A percentile compares a stretch with the other conserved stretches of the same genome.
phyloP scores from a whole-genome alignment of 2,113 vertebrate species.

The Balaeniceps rex region DNA sequence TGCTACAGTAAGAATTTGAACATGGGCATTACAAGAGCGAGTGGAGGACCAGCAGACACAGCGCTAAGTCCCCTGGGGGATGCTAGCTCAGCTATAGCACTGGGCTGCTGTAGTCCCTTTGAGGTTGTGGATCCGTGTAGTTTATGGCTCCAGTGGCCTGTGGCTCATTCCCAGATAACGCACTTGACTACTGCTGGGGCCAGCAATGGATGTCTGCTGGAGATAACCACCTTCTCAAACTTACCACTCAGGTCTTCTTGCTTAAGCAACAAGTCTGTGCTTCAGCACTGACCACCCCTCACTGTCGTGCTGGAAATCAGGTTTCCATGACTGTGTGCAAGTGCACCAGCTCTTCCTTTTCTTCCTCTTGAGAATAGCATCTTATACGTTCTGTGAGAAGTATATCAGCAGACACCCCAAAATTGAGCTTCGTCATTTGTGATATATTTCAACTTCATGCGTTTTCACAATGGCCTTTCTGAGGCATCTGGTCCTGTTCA shows the following conservation, averaged over 20 bases:
- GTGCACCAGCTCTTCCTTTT: not conserved
- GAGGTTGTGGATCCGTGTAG: not conserved
- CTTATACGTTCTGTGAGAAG: rapidly evolving
- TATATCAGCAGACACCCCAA: not conserved
- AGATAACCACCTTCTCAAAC: not conserved
- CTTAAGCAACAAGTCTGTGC: not conserved
- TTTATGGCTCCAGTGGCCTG: not conserved
- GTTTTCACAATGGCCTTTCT: not conserved
- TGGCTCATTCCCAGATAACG: not conserved
- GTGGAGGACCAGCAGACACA: not conserved
- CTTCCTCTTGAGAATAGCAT: not conserved
- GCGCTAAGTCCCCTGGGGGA: not conserved
- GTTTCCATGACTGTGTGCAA: not conserved
- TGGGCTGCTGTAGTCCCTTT: not conserved
- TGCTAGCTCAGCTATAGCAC: not conserved
- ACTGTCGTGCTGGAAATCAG: not conserved
- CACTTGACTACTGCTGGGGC: not conserved
- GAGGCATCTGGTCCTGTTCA: not conserved
- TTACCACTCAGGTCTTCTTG: not conserved
- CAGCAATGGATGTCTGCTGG: not conserved
- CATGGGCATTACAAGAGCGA: not conserved
- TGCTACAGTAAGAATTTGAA: not conserved
- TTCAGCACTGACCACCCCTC: not conserved
- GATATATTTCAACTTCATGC: not conserved
- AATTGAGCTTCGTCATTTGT: not conserved